Evolutionary conservation across 2,888 invertebrate genomes (phyloP).

Genomic region (Plebejus melissa): DNA sequence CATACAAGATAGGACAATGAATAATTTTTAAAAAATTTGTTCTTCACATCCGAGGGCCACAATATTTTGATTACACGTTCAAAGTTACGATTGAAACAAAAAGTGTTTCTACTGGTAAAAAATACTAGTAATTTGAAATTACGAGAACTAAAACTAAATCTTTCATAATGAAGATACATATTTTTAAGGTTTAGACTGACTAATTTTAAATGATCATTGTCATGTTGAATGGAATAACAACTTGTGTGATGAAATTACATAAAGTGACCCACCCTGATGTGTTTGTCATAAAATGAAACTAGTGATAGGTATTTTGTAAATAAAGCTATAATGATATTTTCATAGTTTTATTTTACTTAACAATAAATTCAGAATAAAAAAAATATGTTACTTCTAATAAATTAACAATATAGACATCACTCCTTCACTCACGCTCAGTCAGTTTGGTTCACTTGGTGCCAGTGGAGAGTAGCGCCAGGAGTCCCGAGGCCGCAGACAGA

Average conservation of each 20-base stretch:
- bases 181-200: conserved; percentile 5
- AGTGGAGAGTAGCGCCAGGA: conserved; percentile 97
- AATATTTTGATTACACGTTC: not conserved
- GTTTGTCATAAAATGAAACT: conserved; percentile 13
- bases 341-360: conserved; percentile 27
- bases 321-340: conserved; percentile 21
- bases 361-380: conserved; percentile 24
- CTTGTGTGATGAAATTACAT: conserved; percentile 21
- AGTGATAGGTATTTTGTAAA: conserved; percentile 15
- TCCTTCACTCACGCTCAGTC: conserved; percentile 35
- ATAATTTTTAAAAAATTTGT: not conserved
- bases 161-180: not conserved
- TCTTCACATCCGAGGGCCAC: not conserved
- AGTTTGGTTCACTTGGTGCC: conserved; percentile 82
- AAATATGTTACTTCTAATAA: conserved; percentile 28
- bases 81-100: not conserved
- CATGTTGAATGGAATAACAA: not conserved
- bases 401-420: conserved; percentile 40
- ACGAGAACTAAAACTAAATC: not conserved
- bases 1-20: not conserved
- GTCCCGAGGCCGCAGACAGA: conserved; percentile 91
- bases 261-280: conserved; percentile 23
- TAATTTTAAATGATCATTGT: not conserved
- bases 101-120: not conserved
- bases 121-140: not conserved